Base-by-base conservation (phyloP, 2,797 vertebrate genomes). In the Lutra lutra region DNA sequence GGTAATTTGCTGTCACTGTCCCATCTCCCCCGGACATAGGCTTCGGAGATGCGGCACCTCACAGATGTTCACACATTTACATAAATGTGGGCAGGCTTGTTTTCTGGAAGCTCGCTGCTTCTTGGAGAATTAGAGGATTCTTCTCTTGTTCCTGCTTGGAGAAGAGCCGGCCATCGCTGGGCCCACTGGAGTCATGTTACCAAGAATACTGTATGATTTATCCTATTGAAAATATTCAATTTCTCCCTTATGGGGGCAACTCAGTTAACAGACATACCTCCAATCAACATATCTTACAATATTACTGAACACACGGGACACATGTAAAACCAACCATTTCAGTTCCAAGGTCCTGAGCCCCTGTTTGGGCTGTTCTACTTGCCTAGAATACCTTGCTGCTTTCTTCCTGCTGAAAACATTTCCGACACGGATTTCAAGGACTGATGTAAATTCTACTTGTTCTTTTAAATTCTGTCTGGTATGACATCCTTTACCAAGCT, bases 101-200 rank as follows among this genome's bases (percentile, higher is more conserved):
- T 48, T 43, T 43, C 46, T 21, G 46, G 60, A 68, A 48, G 40
- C 38, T 46, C 35, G 23, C 38, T 14, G 14, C 11, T 17, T 78
- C 46, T 58, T 38, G 18, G 58, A 75, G 51, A 75, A 43, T 35
- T 23, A 21, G 64, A 77, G 79, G 72, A 51, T 48, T 10, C 1
- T 51, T 68, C 80, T 85, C 38, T 89, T 40, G 1, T 11, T 29
- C 13, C 21, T n/a, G 17, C 68, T 73, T 27, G 3, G 40, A 48
- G 46, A 58, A 23, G 4, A 66, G 35, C 15, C 48, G 27, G 27
- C 21, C 2, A 3, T 32, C 9, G 3, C 40, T 66, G 60, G 77
- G 21, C 15, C 70, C 23, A 5, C 1, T 12, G 29, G 18, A 12
- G 17, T 2, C 5, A 6, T 8, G 0, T 0, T 0, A 8, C 10